Evolutionary conservation across 2,113 vertebrate species (phyloP), one percentile per base, ranked within the genome.

Genomic region (Callospermophilus lateralis): DNA sequence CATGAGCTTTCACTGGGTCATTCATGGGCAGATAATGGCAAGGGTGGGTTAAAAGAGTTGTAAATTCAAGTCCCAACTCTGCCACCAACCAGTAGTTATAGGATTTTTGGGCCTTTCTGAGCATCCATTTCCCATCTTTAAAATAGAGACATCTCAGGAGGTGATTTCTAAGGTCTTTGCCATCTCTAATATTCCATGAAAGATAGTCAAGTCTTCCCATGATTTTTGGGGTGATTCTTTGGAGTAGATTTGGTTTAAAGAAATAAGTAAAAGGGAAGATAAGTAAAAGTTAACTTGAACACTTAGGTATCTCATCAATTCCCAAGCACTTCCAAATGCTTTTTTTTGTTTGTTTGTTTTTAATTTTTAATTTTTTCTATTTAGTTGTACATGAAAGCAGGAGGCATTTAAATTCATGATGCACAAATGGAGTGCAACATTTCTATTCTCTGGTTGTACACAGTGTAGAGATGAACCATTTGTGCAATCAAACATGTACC

Each of bases 241-340:
- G 34, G 30, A 84, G 11, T n/a, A 55, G 39, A 84, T 55, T 92
- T 3, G 61, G 17, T 77, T 90, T 90, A 81, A 90, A 93, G 83
- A 93, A 55, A 68, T 92, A 76, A 80, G 19, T 77, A 34, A 42
- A 87, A 94, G 79, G 24, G 84, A 90, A 87, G 74, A 42, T 48
- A 5, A 84, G 30, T 61, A 93, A 89, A 81, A 95, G n/a, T 72
- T 34, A 83, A 83, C 30, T 76, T 30, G 85, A 80, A 67, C 39
- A 51, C 17, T 68, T 58, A 1, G 17, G 2, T 34, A 16, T 84
- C 37, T 93, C 32, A 58, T 77, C 24, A 72, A 48, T 28, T 6
- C n/a, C 16, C 24, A 83, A 67, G 28, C 12, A 42, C 67, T 94
- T 90, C 53, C 58, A 74, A 94, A 51, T 42, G 15, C 4, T 79